A percentile compares a stretch with the other conserved stretches of the same genome.
These are phyloP conservation scores for Patagioenas fasciata DNA, from an alignment of 2,113 vertebrate genomes.

Conservation along the genomic window DNA sequence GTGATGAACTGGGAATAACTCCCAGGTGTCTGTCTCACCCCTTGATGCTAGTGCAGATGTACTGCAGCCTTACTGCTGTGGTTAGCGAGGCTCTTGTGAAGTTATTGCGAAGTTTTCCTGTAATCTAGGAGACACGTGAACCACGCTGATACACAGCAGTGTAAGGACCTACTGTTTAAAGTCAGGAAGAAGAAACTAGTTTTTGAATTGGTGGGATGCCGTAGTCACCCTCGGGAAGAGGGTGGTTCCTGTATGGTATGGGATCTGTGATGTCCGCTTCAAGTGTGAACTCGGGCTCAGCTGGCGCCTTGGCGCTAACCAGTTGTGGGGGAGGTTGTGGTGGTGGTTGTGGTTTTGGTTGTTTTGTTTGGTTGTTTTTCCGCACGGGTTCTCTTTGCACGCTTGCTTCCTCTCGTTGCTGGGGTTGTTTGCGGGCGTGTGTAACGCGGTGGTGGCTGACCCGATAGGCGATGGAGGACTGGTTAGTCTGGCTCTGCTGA, in stretches of 20 bases:
- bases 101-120: neutral
- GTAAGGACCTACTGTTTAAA: neutral
- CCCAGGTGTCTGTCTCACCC: neutral
- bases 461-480: neutral
- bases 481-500: neutral
- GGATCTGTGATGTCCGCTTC: neutral
- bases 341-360: neutral
- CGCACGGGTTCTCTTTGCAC: neutral
- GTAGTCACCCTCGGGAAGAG: neutral
- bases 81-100: neutral
- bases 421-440: neutral
- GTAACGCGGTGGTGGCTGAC: neutral
- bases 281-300: neutral
- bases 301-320: neutral
- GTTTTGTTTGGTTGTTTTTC: neutral
- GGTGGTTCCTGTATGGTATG: neutral
- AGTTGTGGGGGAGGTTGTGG: too few relatives aligned
- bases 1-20: neutral
- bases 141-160: rapidly evolving
- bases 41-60: neutral
- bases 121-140: neutral
- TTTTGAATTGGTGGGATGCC: neutral
- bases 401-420: neutral
- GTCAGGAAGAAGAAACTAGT: neutral
- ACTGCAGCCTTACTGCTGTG: neutral